Percentiles rank a stretch among this genome's conserved stretches.
These are phyloP conservation scores for cattle (Bos taurus) DNA, from an alignment of 2,113 vertebrate species.

Conservation along the genomic window ARS-UCD2.0 NC_037343.1:50725001-50725500, in stretches of 20 bases:
- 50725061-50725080: background rate
- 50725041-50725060: background rate
- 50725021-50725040: conserved; percentile 4
- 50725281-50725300: conserved; percentile 78
- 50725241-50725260: too few relatives aligned
- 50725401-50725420: conserved; percentile 47
- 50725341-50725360: conserved; percentile 76
- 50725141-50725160: background rate
- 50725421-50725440: conserved; percentile 4
- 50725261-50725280: conserved; percentile 70
- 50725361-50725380: conserved; percentile 51
- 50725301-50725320: conserved; percentile 78
- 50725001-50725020: conserved; percentile 63
- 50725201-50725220: background rate
- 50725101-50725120: background rate
- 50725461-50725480: background rate
- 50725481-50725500: background rate
- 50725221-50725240: background rate
- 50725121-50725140: too few relatives aligned
- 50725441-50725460: background rate
- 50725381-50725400: conserved; percentile 53
- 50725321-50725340: conserved; percentile 71
- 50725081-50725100: background rate
- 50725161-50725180: background rate
- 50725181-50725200: background rate